Conservation (phyloP, 2,888 invertebrate species). For the Cantharis flavilabris region DNA sequence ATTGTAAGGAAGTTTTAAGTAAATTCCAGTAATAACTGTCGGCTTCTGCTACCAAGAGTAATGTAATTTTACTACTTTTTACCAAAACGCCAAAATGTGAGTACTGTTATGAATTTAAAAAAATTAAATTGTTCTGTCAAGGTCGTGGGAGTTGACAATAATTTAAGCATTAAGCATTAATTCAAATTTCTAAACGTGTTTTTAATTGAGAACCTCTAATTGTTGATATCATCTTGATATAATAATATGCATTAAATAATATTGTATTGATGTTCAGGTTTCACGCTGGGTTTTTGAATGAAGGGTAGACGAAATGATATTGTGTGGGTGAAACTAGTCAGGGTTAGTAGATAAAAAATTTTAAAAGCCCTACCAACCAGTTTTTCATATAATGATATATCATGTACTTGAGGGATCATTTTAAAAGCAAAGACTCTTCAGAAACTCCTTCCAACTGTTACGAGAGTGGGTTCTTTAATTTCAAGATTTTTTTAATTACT, state of each 20-base stretch:
- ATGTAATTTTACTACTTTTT: neutral
- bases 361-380: neutral
- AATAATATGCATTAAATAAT: neutral
- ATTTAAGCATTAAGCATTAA: neutral
- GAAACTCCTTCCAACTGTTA: neutral
- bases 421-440: neutral
- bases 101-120: neutral
- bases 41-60: neutral
- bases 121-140: neutral
- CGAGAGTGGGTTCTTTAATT: neutral
- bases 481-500: neutral
- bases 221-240: neutral
- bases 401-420: neutral
- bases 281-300: neutral
- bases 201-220: neutral
- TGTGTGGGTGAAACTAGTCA: neutral
- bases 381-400: conserved; percentile 1
- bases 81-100: neutral
- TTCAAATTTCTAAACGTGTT: neutral
- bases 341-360: neutral
- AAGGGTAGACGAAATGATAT: neutral
- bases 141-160: neutral
- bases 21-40: neutral
- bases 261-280: neutral
- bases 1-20: no score